phyloP scores from a whole-genome alignment of 2,888 invertebrate genomes.

The Syrphus vitripennis region DNA sequence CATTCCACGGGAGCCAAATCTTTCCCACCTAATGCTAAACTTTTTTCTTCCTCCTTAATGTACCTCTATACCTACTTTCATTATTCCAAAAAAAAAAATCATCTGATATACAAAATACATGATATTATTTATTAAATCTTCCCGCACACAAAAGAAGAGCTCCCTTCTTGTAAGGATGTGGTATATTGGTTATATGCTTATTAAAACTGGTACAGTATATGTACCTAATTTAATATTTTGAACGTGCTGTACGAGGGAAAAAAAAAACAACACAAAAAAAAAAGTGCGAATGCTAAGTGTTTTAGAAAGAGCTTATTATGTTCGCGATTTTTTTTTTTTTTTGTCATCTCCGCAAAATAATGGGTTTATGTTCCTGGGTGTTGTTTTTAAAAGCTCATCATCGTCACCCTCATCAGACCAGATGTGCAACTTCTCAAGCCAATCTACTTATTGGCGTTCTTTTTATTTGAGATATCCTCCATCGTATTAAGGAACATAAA shows the following conservation, averaged over 20 bases:
- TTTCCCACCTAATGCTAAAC: too few species aligned
- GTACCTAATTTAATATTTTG: neutral
- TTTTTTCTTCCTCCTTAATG: too few species aligned
- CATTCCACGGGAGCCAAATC: too few species aligned
- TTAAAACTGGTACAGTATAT: neutral
- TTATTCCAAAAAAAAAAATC: neutral
- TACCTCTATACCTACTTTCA: neutral
- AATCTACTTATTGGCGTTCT: conserved; percentile 51
- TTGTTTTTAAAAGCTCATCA: conserved; percentile 20
- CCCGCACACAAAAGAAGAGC: neutral
- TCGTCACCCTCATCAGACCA: conserved; percentile 4
- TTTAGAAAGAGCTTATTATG: conserved; percentile 18
- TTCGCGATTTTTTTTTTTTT: neutral
- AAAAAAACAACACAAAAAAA: too few species aligned
- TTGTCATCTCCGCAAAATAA: neutral
- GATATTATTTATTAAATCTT: neutral
- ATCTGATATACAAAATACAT: neutral
- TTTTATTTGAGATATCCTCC: conserved; percentile 51
- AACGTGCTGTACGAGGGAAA: neutral
- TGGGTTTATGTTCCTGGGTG: conserved; percentile 5
- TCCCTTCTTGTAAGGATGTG: neutral
- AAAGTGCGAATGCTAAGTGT: conserved; percentile 5
- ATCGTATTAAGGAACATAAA: conserved; percentile 66
- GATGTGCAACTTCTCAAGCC: neutral
- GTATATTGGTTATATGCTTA: neutral